These are phyloP conservation scores for Drosophila setifemur DNA, from an alignment of 1,140 invertebrate genomes.

Conservation along the genomic window DNA sequence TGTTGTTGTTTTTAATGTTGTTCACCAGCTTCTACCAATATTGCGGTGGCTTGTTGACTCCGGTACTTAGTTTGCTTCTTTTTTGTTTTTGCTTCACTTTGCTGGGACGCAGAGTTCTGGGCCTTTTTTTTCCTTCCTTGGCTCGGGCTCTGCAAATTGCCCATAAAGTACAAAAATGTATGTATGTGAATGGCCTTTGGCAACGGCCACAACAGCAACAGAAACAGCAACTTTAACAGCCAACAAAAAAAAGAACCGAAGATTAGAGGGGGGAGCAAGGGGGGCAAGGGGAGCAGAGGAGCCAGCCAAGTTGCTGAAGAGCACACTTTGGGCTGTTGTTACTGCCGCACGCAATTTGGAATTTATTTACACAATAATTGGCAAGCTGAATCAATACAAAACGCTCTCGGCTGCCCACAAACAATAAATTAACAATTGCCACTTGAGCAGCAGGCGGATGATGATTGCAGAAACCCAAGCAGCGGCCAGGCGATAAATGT, in stretches of 20 bases:
- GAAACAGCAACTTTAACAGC: constrained; percentile 3
- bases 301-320: constrained; percentile 45
- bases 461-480: constrained; percentile 4
- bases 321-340: constrained; percentile 41
- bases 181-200: constrained; percentile 62
- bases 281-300: background rate
- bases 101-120: constrained; percentile 25
- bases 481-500: constrained; percentile 26
- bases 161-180: constrained; percentile 75
- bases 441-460: constrained; percentile 15
- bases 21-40: background rate
- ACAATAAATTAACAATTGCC: constrained; percentile 72
- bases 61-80: constrained; percentile 21
- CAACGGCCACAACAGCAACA: constrained; percentile 37
- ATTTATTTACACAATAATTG: constrained; percentile 79
- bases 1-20: background rate
- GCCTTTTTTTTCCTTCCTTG: constrained; percentile 14
- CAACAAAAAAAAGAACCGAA: background rate
- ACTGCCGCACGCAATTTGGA: constrained; percentile 70
- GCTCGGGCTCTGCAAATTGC: constrained; percentile 44
- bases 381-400: constrained; percentile 74
- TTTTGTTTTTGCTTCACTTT: background rate
- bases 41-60: constrained; percentile 17
- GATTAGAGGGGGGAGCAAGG: no score
- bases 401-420: constrained; percentile 62